These are phyloP conservation scores for Papilio helenus DNA, from an alignment of 1,140 invertebrate species.

Conservation along the genomic window DNA sequence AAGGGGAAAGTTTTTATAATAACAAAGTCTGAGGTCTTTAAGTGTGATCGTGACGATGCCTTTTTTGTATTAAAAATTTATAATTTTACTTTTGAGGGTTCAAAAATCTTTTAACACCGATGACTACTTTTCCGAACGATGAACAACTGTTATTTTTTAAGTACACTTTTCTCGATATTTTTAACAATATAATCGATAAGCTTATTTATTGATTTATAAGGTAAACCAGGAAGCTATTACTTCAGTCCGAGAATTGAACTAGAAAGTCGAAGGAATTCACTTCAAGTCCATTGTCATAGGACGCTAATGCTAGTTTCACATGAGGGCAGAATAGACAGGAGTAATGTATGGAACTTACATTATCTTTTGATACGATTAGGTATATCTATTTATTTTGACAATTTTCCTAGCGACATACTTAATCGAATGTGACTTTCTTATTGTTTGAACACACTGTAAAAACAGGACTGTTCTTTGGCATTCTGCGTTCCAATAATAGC, in stretches of 20 bases:
- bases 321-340: neutral
- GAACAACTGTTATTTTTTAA: neutral
- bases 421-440: no score
- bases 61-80: neutral
- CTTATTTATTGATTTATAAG: constrained; percentile 9
- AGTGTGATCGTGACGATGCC: constrained; percentile 16
- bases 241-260: constrained; percentile 32
- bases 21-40: constrained; percentile 14
- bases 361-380: no score
- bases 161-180: constrained; percentile 7
- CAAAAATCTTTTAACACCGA: neutral
- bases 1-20: constrained; percentile 36
- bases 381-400: no score
- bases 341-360: no score
- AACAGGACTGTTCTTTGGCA: no score
- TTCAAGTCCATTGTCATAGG: constrained; percentile 77
- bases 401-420: no score
- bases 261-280: constrained; percentile 60
- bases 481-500: no score
- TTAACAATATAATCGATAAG: neutral
- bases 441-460: no score
- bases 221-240: constrained; percentile 30
- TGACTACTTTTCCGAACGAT: neutral
- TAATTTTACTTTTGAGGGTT: neutral
- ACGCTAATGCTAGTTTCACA: constrained; percentile 41